Evolutionary conservation across 2,113 vertebrate species (phyloP).

Genomic region (Callaeas wilsoni): DNA sequence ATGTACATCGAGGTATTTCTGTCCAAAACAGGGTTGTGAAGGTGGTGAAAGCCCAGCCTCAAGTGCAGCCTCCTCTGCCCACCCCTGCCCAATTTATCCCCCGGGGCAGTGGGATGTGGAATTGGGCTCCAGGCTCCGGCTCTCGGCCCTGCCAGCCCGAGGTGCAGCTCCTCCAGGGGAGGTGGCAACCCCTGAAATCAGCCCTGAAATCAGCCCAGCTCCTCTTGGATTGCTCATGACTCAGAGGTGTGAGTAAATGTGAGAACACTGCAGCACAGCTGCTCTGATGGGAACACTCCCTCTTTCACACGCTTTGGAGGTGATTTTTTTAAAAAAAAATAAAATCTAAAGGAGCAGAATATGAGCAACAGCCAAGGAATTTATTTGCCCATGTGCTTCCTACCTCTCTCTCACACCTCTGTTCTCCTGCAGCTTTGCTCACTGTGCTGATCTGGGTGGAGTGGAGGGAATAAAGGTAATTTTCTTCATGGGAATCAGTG

Average conservation of each 20-base stretch:
- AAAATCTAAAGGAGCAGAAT: not conserved
- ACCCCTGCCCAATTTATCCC: not conserved
- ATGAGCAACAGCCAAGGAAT: not conserved
- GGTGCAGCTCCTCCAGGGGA: not conserved
- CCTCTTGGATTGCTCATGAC: not conserved
- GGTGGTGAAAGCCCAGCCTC: not conserved
- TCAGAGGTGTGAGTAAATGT: conserved; percentile 3
- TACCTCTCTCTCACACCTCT: not conserved
- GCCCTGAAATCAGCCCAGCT: not conserved
- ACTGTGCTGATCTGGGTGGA: not conserved
- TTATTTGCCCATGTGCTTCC: not conserved
- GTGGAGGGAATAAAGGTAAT: not conserved
- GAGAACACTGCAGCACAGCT: not conserved
- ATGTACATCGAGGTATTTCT: accelerated
- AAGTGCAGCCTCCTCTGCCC: not conserved
- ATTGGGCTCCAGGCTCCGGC: not conserved
- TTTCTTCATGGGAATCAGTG: not conserved
- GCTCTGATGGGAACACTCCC: not conserved
- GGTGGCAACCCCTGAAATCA: not conserved
- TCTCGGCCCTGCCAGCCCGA: not conserved
- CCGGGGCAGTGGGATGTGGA: accelerated
- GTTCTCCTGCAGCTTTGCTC: not conserved
- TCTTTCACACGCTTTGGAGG: not conserved
- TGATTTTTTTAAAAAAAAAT: not conserved
- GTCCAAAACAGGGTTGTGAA: not conserved